Base-by-base conservation (phyloP, 2,797 vertebrate genomes). In the Pseudochirops cupreus region DNA sequence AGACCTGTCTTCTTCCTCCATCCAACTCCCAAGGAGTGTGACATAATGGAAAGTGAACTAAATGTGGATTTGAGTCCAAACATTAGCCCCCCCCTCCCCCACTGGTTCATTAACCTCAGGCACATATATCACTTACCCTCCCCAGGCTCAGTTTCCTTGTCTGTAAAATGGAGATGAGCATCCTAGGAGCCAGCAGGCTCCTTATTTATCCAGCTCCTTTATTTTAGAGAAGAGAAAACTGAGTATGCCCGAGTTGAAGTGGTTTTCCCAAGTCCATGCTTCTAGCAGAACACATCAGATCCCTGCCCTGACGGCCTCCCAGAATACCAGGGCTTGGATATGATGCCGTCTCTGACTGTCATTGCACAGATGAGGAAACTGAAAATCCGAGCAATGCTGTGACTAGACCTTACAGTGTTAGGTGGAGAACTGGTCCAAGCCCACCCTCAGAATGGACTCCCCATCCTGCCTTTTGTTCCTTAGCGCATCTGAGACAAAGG, bases 261-360 rank as follows among this genome's bases (percentile, higher is more conserved):
- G 90, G 18, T n/a, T n/a, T 59, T 55, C 7, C 9, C 10, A 54
- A 54, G 7, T 92, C 12, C 2, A 0, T 11, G 52, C 92, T 54
- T 31, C 33, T 6, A 16, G 14, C 16, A 67, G 33, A 14, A 67
- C 4, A 16, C 1, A 31, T 31, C 91, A 92, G 7, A 4, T 31
- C 13, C 62, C 82, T 16, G 12, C 62, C 59, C 0, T 18, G 0
- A 26, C 3, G 50, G 26, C n/a, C 29, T 0, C 39, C 4, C 33
- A 50, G 59, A 57, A 39, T 14, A 50, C 59, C 67, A 11, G 9
- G 18, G 5, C 55, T 55, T 16, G 12, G 53, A 39, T 50, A 1
- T 3, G 18, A n/a, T 26, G 56, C 2, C 12, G 56, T 55, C 24
- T 0, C 9, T 0, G 2, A 24, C 10, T 0, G 0, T 62, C 18